Base-by-base conservation (phyloP, 2,797 vertebrate species). In the Pteronotus mesoamericanus region DNA sequence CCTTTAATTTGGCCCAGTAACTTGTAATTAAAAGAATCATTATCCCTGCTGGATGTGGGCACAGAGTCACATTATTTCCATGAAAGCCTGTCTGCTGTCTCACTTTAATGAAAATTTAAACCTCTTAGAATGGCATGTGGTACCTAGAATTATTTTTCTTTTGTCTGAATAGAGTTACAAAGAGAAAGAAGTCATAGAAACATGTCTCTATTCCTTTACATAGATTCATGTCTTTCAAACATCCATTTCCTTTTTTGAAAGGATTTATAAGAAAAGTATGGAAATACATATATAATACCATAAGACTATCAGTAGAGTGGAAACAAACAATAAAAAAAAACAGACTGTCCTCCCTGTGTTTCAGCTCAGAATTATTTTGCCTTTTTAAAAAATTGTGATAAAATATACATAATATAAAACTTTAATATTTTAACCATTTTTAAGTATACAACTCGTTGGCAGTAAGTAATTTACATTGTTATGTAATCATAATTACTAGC, bases 21-120 rank as follows among this genome's bases (percentile, higher is more conserved):
- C 95, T 97, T 94, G 93, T 97, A 97, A 98, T 98, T 98, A 97
- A 96, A 97, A 97, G 95, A 96, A 93, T 96, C 83, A 95, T 97
- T 96, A 97, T 96, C 96, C 86, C 94, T 95, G 95, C 88, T 96
- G 96, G 96, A 97, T 97, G 39, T 95, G 93, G 94, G 89, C 91
- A 96, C 92, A 91, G 83, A 93, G 85, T 97, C 92, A 82, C 86
- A 93, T 97, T 95, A 97, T 97, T 97, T 97, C 83, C 51, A 68
- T 95, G 79, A 97, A 94, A 96, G 91, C 91, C 71, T 96, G 92
- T 96, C 96, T 97, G 71, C 94, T 94, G 78, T 97, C 91, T 97
- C 84, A 83, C 55, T 97, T 96, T 92, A 97, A 96, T 96, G 97
- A 97, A 98, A 98, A 97, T 98, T 93, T 97, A 97, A 97, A 96